Evolutionary conservation across 2,888 invertebrate species (phyloP).

Genomic region (Lithosia quadra): DNA sequence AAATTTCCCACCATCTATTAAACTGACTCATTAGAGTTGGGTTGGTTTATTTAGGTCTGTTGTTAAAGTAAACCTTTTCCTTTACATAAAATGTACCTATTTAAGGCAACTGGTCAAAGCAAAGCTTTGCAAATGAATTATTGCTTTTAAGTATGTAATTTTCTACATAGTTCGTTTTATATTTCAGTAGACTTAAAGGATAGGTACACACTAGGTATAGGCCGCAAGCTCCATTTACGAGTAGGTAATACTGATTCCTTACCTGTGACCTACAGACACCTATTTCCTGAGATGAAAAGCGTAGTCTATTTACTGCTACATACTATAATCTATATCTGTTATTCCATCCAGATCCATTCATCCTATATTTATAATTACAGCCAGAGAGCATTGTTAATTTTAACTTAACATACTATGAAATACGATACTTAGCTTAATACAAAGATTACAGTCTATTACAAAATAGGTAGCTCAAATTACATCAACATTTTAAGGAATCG

Average conservation of each 20-base stretch:
- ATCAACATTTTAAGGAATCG: neutral
- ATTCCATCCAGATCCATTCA: too few relatives aligned
- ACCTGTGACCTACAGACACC: too few relatives aligned
- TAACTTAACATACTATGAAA: neutral
- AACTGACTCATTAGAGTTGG: slow-evolving; percentile 41
- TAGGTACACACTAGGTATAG: neutral
- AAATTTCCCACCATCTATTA: slow-evolving; percentile 24
- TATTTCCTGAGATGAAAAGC: too few relatives aligned
- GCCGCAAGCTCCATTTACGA: too few relatives aligned
- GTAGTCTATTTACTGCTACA: too few relatives aligned
- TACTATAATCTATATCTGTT: too few relatives aligned
- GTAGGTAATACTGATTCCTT: too few relatives aligned
- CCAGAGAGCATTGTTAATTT: neutral
- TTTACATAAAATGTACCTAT: slow-evolving; percentile 23
- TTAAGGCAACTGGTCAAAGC: slow-evolving; percentile 1
- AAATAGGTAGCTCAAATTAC: neutral
- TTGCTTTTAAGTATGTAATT: slow-evolving; percentile 1
- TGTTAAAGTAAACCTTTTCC: slow-evolving; percentile 34
- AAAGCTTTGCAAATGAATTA: slow-evolving; percentile 4
- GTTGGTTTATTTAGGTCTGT: slow-evolving; percentile 43
- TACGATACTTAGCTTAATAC: neutral
- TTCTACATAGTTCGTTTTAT: neutral
- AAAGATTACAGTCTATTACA: neutral
- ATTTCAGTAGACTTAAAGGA: neutral
- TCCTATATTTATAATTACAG: neutral